Evolutionary conservation across 2,888 invertebrate species (phyloP).

Genomic region (Ophonus ardosiacus): DNA sequence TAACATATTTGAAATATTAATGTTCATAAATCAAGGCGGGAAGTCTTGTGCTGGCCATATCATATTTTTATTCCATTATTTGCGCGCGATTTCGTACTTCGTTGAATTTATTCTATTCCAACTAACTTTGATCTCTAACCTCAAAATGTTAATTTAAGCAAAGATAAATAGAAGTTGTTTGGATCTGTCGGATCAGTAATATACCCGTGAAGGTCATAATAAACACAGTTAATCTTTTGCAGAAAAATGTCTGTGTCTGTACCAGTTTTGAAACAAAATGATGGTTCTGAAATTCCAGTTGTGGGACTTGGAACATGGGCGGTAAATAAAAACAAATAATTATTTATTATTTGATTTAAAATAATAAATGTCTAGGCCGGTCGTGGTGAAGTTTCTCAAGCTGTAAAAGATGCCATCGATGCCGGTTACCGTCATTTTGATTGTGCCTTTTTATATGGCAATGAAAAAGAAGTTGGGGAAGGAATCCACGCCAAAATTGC

Average conservation of each 20-base stretch:
- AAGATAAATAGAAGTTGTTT: too few species aligned
- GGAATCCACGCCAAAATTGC: constrained; percentile 56
- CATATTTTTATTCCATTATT: too few species aligned
- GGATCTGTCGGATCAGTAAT: too few species aligned
- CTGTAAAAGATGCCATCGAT: constrained; percentile 79
- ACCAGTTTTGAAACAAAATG: constrained; percentile 76
- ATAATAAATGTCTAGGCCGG: constrained; percentile 65
- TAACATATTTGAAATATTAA: too few species aligned
- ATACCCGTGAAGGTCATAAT: too few species aligned
- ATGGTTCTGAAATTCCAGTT: constrained; percentile 79
- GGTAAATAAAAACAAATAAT: constrained; percentile 72
- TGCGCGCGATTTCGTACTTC: too few species aligned
- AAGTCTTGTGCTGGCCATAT: too few species aligned
- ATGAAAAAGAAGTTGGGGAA: constrained; percentile 78
- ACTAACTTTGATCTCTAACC: too few species aligned
- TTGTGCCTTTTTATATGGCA: constrained; percentile 80
- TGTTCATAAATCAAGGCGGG: too few species aligned
- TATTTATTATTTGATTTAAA: constrained; percentile 44
- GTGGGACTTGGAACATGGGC: constrained; percentile 82
- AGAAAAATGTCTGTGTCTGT: constrained; percentile 69
- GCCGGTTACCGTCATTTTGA: constrained; percentile 83
- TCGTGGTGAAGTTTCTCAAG: constrained; percentile 72
- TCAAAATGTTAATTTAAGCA: too few species aligned
- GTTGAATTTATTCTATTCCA: too few species aligned
- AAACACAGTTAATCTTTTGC: too few species aligned